Conservation (phyloP, 2,888 invertebrate genomes). For the Hetaerina titia region DNA sequence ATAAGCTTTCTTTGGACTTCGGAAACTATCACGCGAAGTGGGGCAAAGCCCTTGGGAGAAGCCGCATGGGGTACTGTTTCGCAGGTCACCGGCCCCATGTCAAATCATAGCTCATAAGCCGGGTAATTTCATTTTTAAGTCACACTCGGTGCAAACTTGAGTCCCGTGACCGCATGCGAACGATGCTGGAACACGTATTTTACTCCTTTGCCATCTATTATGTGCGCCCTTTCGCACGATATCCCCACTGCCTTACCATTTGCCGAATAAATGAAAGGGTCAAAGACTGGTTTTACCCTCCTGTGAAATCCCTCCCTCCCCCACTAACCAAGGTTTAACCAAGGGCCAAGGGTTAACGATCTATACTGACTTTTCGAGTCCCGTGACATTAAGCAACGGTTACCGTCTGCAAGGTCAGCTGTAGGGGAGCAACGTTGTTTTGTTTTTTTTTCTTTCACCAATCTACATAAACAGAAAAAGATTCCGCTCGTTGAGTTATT, state of each 20-base stretch:
- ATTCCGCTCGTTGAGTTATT: too few relatives aligned
- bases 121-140: background rate
- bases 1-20: background rate
- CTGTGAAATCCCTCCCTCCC: background rate
- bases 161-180: background rate
- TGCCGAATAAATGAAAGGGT: slow-evolving; percentile 4
- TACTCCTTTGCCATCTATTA: background rate
- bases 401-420: background rate
- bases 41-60: background rate
- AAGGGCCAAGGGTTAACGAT: background rate
- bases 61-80: too few relatives aligned
- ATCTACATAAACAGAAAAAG: too few relatives aligned
- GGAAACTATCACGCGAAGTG: background rate
- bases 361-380: background rate
- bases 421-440: too few relatives aligned
- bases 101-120: background rate
- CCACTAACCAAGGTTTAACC: background rate
- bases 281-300: background rate
- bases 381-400: background rate
- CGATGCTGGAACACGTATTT: background rate
- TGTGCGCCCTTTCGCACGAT: background rate
- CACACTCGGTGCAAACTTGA: background rate
- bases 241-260: background rate
- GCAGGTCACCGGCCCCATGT: background rate
- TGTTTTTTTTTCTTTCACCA: too few relatives aligned